Base-by-base conservation (phyloP, 1,140 invertebrate genomes). In the Liolophura sinensis region DNA sequence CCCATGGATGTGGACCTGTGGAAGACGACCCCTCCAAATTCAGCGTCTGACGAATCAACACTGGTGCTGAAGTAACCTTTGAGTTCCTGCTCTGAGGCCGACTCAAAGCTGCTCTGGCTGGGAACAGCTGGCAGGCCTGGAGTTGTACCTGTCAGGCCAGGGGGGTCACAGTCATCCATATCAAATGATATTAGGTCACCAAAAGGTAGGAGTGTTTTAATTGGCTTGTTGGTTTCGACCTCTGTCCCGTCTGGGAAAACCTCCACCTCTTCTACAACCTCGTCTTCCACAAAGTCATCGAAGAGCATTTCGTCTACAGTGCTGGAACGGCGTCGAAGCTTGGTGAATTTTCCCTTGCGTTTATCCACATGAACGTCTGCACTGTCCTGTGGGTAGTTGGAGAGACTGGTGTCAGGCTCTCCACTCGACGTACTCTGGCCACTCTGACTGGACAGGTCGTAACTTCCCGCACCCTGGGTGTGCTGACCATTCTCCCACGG, bases 1-100 rank as follows among this genome's bases (percentile, higher is more conserved):
- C 87, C 88, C 60, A 90, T 88, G 4, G 90, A 91, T 59, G 87
- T 89, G 82, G 84, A 83, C 63, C 76, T 71, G 51, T 77, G 73
- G 55, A 63, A 25, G 27, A 57, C 71, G n/a, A 68, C 71, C 18
- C 69, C 77, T n/a, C 78, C 75, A 50, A 75, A 79, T 69, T 84
- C 83, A 5, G 73, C 74, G 68, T 89, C 88, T 0, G 88, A 89
- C 0, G 85, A 86, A 67, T 90, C 89, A 49, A 89, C 78, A 76
- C 89, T 89, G 15, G 86, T 88, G 60, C 85, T 87, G 14, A 60
- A 47, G 61, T 63, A 68, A 22, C 59, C 54, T 16, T 56, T 48
- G 60, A 49, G 63, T 22, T 69, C 60, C 49, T 57, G 59, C 40
- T 57, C 56, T 14, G 22, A 27, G 40, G 60, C 64, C 40, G 68